Percentiles rank a stretch among this genome's conserved stretches.
phyloP scores from a whole-genome alignment of 2,113 vertebrate species.

The Periophthalmodon schlosseri region DNA sequence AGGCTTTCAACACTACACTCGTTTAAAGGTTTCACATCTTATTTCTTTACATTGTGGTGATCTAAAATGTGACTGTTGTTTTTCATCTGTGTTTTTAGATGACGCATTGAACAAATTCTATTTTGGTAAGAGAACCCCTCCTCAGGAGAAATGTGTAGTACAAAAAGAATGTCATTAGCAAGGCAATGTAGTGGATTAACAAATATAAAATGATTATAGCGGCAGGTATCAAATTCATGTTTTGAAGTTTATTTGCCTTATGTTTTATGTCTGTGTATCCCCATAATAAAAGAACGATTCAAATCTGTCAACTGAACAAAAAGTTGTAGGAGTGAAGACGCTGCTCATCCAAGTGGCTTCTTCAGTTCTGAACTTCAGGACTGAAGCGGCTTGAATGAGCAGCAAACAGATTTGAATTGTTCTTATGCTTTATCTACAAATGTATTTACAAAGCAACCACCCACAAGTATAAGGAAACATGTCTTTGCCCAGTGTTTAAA shows the following conservation, averaged over 20 bases:
- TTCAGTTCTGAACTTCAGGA: too few species aligned
- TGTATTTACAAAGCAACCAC: not conserved
- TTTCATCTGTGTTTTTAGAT: not conserved
- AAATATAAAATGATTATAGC: not conserved
- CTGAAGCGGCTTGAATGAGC: too few species aligned
- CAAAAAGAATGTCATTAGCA: not conserved
- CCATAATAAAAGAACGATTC: too few species aligned
- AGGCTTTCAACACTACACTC: constrained; percentile 17
- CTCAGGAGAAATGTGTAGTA: not conserved
- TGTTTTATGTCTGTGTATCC: too few species aligned
- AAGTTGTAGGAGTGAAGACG: too few species aligned
- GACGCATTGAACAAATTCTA: constrained; percentile 14
- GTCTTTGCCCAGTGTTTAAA: not conserved
- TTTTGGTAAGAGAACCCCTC: not conserved
- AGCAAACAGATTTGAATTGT: not conserved
- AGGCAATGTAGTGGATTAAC: not conserved
- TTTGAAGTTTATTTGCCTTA: not conserved
- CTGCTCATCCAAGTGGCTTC: too few species aligned
- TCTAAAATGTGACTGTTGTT: constrained; percentile 28
- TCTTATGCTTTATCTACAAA: constrained; percentile 14
- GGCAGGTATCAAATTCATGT: constrained; percentile 22
- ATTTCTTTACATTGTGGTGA: constrained; percentile 15
- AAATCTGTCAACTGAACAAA: too few species aligned
- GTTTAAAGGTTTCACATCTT: constrained; percentile 7
- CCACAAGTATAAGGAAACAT: not conserved